Conservation (phyloP, 2,797 vertebrate species). For the Protosalanx chinensis region DNA sequence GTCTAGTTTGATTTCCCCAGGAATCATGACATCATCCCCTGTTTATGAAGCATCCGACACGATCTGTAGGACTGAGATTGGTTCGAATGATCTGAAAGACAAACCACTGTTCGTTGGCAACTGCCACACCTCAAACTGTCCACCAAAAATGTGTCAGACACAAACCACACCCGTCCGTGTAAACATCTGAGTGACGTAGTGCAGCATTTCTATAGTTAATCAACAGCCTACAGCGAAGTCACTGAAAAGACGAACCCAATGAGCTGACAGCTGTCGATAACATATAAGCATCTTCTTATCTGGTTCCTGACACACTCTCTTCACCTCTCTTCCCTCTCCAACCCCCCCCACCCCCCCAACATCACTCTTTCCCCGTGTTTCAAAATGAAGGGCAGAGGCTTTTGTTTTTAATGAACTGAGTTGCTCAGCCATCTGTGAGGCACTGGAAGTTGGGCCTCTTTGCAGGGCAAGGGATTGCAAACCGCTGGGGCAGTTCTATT, state of each 20-base stretch:
- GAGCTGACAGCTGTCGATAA: slow-evolving; percentile 68
- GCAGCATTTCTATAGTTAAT: slow-evolving; percentile 39
- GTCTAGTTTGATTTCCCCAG: neutral
- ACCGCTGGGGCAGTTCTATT: slow-evolving; percentile 44
- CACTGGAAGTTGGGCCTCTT: slow-evolving; percentile 45
- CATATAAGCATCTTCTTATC: slow-evolving; percentile 63
- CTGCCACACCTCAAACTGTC: slow-evolving; percentile 5
- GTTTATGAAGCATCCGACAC: neutral
- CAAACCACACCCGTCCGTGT: slow-evolving; percentile 15
- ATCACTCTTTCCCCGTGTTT: slow-evolving; percentile 43
- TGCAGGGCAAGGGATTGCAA: slow-evolving; percentile 41
- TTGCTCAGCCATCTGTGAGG: slow-evolving; percentile 57
- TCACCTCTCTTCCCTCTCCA: neutral
- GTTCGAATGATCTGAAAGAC: slow-evolving; percentile 4
- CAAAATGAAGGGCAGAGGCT: slow-evolving; percentile 32
- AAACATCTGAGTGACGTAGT: slow-evolving; percentile 11
- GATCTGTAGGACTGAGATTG: too few relatives aligned
- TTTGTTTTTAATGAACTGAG: slow-evolving; percentile 68
- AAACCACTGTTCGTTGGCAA: neutral
- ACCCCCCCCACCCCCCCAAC: neutral
- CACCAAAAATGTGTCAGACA: slow-evolving; percentile 25
- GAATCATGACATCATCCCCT: neutral
- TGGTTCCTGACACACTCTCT: slow-evolving; percentile 38
- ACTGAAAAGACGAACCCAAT: slow-evolving; percentile 42
- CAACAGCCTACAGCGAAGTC: slow-evolving; percentile 34